These are phyloP conservation scores for Ibidorhyncha struthersii DNA, from an alignment of 2,113 vertebrate genomes.

Conservation along the genomic window DNA sequence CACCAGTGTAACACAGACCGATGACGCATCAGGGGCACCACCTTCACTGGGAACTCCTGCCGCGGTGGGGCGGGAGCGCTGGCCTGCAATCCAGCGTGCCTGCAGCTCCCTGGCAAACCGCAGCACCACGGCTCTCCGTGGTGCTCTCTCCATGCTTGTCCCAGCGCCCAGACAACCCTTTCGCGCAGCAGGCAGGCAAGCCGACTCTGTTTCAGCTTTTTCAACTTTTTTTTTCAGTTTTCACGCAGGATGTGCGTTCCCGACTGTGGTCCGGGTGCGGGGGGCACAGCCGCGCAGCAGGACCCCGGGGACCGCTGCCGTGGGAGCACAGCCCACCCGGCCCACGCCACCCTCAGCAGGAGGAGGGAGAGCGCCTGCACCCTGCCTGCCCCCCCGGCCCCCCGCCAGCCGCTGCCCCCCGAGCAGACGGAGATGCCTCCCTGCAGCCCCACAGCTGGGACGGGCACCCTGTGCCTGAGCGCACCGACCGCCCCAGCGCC, in stretches of 20 bases:
- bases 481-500: not conserved
- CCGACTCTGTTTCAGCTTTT: too few relatives aligned
- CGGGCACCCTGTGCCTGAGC: too few relatives aligned
- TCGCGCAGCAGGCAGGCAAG: not conserved
- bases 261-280: not conserved
- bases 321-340: not conserved
- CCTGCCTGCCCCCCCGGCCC: not conserved
- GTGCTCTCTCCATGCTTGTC: rapidly evolving
- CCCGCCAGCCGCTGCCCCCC: too few relatives aligned
- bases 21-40: not conserved
- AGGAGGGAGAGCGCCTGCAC: not conserved
- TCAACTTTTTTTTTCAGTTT: too few relatives aligned
- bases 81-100: not conserved
- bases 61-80: not conserved
- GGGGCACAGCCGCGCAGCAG: not conserved
- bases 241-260: not conserved
- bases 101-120: not conserved
- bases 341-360: not conserved
- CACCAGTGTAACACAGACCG: not conserved
- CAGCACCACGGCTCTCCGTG: too few relatives aligned
- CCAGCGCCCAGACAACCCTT: not conserved
- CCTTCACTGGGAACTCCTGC: rapidly evolving
- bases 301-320: not conserved
- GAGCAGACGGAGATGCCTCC: not conserved
- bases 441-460: not conserved